Evolutionary conservation across 92 coral and sea anemone genomes (phyloP).

Genomic region (Epizoanthus stellaris): DNA sequence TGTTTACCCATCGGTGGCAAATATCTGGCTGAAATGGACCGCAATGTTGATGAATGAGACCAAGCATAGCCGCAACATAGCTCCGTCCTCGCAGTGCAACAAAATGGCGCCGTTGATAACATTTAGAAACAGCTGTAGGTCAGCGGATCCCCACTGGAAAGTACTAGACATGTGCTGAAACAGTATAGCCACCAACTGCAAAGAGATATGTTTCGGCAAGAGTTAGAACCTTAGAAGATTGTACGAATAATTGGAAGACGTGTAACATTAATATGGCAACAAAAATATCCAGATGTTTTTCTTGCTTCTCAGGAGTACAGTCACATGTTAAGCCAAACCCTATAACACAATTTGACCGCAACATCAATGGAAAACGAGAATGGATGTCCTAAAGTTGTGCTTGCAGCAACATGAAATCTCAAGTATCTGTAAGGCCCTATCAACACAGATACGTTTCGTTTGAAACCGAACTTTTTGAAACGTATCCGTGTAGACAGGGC

Average conservation of each 20-base stretch:
- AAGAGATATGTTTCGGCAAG: background rate
- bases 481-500: too few relatives aligned
- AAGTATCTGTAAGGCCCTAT: too few relatives aligned
- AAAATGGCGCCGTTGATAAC: conserved; percentile 95
- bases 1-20: conserved; percentile 93
- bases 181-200: conserved; percentile 84
- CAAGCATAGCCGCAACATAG: conserved; percentile 92
- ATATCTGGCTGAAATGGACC: conserved; percentile 89
- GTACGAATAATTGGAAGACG: background rate
- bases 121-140: conserved; percentile 91
- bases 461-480: too few relatives aligned
- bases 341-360: too few relatives aligned
- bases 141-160: conserved; percentile 98
- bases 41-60: conserved; percentile 89
- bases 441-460: too few relatives aligned
- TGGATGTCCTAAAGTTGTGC: too few relatives aligned
- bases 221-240: background rate
- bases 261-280: background rate
- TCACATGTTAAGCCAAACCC: too few relatives aligned
- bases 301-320: background rate
- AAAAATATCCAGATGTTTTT: background rate
- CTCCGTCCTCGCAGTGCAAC: conserved; percentile 95
- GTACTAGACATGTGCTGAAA: conserved; percentile 90
- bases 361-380: too few relatives aligned
- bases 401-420: too few relatives aligned